Evolutionary conservation across 2,797 vertebrate genomes (phyloP).

Genomic region (Sebastes hubbsi): DNA sequence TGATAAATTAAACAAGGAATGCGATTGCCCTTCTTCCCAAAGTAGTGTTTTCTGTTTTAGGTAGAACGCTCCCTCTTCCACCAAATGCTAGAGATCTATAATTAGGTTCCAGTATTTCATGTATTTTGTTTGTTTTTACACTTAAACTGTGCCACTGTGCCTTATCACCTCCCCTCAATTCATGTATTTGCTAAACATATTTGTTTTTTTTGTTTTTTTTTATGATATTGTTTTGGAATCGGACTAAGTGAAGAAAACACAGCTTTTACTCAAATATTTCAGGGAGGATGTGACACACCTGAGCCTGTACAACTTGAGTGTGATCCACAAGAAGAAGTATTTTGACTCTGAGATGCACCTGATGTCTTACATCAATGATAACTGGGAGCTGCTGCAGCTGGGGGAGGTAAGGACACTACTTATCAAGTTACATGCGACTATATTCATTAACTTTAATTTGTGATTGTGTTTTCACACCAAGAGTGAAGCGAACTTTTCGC

Average conservation of each 20-base stretch:
- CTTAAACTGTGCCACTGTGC: not conserved
- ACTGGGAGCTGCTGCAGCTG: slow-evolving; percentile 96
- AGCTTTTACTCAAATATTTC: slow-evolving; percentile 17
- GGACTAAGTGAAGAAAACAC: not conserved
- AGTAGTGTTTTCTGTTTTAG: not conserved
- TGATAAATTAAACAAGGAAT: not conserved
- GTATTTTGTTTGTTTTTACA: not conserved
- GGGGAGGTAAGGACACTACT: slow-evolving; percentile 84
- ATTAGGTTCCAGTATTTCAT: not conserved
- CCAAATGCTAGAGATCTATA: not conserved
- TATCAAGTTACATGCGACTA: not conserved
- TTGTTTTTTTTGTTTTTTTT: not conserved
- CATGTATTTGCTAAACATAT: not conserved
- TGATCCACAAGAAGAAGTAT: slow-evolving; percentile 99
- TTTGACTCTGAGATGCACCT: slow-evolving; percentile 97
- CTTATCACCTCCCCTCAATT: not conserved
- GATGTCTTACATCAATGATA: slow-evolving; percentile 96
- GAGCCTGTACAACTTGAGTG: slow-evolving; percentile 97
- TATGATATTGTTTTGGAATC: not conserved
- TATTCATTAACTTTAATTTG: not conserved
- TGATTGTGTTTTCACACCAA: too few species aligned
- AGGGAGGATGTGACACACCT: slow-evolving; percentile 98
- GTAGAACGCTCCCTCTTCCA: not conserved
- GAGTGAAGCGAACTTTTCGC: too few species aligned
- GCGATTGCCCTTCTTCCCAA: not conserved